Evolutionary conservation across 2,888 invertebrate genomes (phyloP).

Genomic region (Pristionchus mayeri): DNA sequence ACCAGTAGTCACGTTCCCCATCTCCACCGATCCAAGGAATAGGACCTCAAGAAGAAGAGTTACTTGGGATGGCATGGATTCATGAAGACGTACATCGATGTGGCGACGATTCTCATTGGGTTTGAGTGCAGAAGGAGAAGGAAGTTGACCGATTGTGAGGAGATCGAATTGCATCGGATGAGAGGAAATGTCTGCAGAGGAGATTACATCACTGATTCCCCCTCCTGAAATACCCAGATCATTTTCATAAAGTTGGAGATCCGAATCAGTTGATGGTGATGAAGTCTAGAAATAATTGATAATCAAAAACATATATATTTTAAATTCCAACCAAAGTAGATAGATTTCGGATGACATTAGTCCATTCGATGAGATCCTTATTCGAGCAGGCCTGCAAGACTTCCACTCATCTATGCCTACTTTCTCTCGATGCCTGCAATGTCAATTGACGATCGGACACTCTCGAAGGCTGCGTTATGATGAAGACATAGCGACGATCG

Average conservation of each 20-base stretch:
- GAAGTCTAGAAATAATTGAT: background rate
- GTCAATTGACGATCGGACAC: conserved; percentile 18
- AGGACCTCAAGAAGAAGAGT: background rate
- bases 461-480: background rate
- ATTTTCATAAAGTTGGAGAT: background rate
- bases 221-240: background rate
- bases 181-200: conserved; percentile 16
- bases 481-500: conserved; percentile 43
- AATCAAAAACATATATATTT: too few species aligned
- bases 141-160: background rate
- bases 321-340: background rate
- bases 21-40: conserved; percentile 42
- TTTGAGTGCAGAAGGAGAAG: conserved; percentile 29
- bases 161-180: conserved; percentile 48
- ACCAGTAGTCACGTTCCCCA: background rate
- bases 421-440: background rate
- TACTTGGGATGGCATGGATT: background rate
- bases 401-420: background rate
- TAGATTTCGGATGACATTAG: conserved; percentile 38
- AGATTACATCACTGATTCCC: background rate
- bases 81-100: background rate
- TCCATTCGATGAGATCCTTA: conserved; percentile 44
- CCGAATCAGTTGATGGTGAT: background rate
- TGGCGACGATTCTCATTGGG: background rate
- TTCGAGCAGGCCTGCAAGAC: conserved; percentile 37